A percentile compares a stretch with the other conserved stretches of the same genome.
phyloP scores from a whole-genome alignment of 64 coral and sea anemone species.

The Pocillopora damicornis region DNA sequence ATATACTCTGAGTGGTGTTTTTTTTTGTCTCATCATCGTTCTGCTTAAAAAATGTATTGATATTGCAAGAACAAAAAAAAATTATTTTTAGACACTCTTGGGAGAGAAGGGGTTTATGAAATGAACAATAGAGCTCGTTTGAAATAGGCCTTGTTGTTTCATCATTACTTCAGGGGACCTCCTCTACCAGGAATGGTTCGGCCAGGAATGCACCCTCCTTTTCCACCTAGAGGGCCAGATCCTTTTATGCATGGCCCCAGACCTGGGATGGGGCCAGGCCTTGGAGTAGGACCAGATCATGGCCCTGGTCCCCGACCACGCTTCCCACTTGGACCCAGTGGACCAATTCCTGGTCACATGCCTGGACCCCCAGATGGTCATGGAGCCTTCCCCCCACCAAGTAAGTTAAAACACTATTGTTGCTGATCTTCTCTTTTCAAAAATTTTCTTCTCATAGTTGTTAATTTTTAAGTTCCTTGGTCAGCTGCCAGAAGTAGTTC shows the following conservation, averaged over 20 bases:
- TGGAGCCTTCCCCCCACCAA: background rate
- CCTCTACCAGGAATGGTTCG: slow-evolving; percentile 24
- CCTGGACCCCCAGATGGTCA: slow-evolving; percentile 32
- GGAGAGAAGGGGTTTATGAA: no score
- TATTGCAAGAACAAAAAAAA: no score
- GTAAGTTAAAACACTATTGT: background rate
- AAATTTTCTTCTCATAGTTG: no score
- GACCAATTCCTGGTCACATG: slow-evolving; percentile 39
- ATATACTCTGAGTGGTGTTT: no score
- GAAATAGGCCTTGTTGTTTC: background rate
- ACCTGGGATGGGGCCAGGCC: slow-evolving; percentile 26
- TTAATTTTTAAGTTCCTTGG: no score
- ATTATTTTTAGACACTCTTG: no score
- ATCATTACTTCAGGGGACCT: slow-evolving; percentile 18
- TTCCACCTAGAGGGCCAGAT: slow-evolving; percentile 28
- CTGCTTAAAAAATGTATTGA: no score
- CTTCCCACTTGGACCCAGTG: slow-evolving; percentile 26
- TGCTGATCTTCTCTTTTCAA: no score
- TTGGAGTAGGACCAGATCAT: background rate
- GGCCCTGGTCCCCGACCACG: slow-evolving; percentile 34
- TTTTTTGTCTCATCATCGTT: no score
- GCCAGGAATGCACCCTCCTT: slow-evolving; percentile 20
- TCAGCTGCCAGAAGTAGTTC: no score
- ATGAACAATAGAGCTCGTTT: no score
- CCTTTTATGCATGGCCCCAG: slow-evolving; percentile 41